phyloP scores from a whole-genome alignment of 2,797 vertebrate species.

The Halcyon chelicuti region DNA sequence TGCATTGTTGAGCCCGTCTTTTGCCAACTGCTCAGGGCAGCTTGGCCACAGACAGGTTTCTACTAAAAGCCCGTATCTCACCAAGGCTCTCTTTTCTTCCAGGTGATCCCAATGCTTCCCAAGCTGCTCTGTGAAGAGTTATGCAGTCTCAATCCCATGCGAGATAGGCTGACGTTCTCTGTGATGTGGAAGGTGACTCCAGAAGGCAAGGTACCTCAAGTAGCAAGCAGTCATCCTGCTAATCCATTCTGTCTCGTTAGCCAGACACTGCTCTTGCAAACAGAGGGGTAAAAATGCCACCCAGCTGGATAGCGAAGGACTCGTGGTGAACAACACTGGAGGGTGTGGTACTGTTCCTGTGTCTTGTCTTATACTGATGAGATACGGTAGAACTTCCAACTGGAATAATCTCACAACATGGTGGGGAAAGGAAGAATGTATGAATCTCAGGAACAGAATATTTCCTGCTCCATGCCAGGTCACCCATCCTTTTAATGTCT shows the following conservation, averaged over 20 bases:
- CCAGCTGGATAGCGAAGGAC: not conserved
- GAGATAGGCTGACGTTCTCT: conserved; percentile 93
- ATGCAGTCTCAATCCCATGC: conserved; percentile 95
- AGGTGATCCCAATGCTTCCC: conserved; percentile 98
- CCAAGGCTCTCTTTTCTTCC: conserved; percentile 18
- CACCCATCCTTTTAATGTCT: not conserved
- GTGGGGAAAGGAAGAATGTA: not conserved
- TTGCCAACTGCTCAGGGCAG: not conserved
- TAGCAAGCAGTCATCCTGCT: not conserved
- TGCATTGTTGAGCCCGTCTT: not conserved
- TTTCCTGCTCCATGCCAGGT: not conserved
- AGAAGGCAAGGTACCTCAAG: conserved; percentile 88
- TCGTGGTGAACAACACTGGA: not conserved
- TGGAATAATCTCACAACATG: not conserved
- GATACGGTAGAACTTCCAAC: not conserved
- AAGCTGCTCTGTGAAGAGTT: conserved; percentile 94
- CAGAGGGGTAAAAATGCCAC: not conserved
- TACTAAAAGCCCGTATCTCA: not conserved
- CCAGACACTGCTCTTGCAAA: not conserved
- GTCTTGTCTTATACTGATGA: not conserved
- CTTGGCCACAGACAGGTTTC: not conserved
- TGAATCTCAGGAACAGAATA: not conserved
- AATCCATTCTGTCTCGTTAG: rapidly evolving
- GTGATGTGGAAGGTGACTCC: conserved; percentile 94
- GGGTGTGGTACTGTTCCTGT: not conserved